Percentiles rank a stretch among this genome's conserved stretches.
Conservation (phyloP, 2,113 vertebrate genomes). For the Cryptomyrus ogoouensis region DNA sequence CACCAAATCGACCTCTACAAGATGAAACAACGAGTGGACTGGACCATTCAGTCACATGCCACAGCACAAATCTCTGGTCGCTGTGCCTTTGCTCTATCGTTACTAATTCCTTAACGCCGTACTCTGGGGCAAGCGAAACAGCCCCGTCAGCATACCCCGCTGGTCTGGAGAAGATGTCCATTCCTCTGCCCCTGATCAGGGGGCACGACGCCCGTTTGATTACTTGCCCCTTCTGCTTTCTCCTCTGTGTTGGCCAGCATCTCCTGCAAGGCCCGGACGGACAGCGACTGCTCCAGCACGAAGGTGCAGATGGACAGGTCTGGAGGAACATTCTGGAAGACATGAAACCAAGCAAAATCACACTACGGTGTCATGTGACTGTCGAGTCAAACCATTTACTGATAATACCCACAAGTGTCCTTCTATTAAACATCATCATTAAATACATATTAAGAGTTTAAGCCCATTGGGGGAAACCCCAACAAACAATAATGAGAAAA, state of each 20-base stretch:
- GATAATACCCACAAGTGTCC: background rate
- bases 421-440: background rate
- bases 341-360: constrained; percentile 13
- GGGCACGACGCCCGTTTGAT: background rate
- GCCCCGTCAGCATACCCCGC: background rate
- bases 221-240: constrained; percentile 86
- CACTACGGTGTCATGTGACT: background rate
- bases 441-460: background rate
- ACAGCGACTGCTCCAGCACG: constrained; percentile 89
- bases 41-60: background rate
- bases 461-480: background rate
- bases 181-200: background rate
- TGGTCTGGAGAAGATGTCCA: background rate
- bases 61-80: background rate
- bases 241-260: constrained; percentile 90
- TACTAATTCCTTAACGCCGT: background rate
- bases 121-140: background rate
- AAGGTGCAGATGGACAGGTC: constrained; percentile 97
- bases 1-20: background rate
- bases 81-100: background rate
- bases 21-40: background rate
- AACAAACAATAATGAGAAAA: background rate
- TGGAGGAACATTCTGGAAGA: constrained; percentile 87
- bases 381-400: background rate
- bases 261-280: constrained; percentile 88